These are phyloP conservation scores for Tipula vernalis DNA, from an alignment of 2,888 invertebrate species.

Conservation along the genomic window DNA sequence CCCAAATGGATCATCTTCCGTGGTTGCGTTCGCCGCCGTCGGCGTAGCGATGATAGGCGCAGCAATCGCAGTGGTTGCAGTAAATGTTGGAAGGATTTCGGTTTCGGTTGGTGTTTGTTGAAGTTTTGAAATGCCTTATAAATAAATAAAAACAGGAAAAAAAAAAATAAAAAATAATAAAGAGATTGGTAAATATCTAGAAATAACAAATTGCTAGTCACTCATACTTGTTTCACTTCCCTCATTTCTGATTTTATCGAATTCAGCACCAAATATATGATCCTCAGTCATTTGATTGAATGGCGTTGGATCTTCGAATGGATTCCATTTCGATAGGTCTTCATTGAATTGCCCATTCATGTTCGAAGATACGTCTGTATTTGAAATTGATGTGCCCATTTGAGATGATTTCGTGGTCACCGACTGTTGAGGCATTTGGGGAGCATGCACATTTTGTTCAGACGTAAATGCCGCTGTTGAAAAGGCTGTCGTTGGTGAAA, in stretches of 20 bases:
- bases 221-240: conserved; percentile 59
- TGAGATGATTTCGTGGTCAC: conserved; percentile 14
- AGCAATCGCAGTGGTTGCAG: conserved; percentile 17
- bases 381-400: conserved; percentile 26
- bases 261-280: conserved; percentile 70
- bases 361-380: conserved; percentile 26
- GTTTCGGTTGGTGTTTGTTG: conserved; percentile 7
- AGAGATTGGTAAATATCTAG: neutral
- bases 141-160: neutral
- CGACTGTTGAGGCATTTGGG: conserved; percentile 13
- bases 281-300: conserved; percentile 67
- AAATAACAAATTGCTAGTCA: neutral
- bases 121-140: conserved; percentile 7
- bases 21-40: conserved; percentile 31
- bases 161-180: neutral
- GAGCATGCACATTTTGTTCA: conserved; percentile 14
- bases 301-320: conserved; percentile 58
- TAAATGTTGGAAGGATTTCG: neutral
- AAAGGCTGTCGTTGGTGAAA: conserved; percentile 16
- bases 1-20: conserved; percentile 61
- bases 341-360: neutral
- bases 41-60: neutral
- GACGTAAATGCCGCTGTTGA: conserved; percentile 14
- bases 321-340: conserved; percentile 68
- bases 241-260: conserved; percentile 65